phyloP scores from a whole-genome alignment of 2,113 vertebrate genomes.

The Sinosuthora webbiana region DNA sequence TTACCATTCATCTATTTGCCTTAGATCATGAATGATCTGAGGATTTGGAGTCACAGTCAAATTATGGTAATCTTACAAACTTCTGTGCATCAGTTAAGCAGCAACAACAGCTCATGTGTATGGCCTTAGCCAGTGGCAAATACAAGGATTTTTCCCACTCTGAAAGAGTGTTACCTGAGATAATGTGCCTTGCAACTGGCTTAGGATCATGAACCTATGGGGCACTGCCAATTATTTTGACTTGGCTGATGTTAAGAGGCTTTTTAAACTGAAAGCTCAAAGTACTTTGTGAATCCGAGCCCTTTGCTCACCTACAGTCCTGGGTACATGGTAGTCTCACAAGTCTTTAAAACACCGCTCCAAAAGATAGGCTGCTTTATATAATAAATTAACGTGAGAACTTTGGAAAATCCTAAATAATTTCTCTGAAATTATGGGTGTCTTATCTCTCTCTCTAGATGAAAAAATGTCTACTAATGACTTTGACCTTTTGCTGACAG shows the following conservation, averaged over 20 bases:
- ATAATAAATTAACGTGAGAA: background rate
- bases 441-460: constrained; percentile 21
- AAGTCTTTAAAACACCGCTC: background rate
- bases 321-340: background rate
- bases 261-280: background rate
- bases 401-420: constrained; percentile 24
- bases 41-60: background rate
- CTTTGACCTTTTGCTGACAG: constrained; percentile 36
- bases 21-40: background rate
- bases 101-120: background rate
- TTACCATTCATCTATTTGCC: background rate
- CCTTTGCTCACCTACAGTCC: background rate
- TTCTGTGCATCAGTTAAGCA: background rate
- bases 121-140: background rate
- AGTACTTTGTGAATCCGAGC: background rate
- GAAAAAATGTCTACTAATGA: constrained; percentile 31
- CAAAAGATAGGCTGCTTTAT: background rate
- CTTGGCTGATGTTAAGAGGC: background rate
- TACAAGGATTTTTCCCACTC: background rate
- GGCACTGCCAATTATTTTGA: background rate
- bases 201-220: background rate
- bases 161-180: background rate
- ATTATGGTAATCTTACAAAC: background rate
- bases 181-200: background rate
- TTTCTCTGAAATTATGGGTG: constrained; percentile 12